Evolutionary conservation across 2,797 vertebrate species (phyloP).

Genomic region (Arremon aurantiirostris): DNA sequence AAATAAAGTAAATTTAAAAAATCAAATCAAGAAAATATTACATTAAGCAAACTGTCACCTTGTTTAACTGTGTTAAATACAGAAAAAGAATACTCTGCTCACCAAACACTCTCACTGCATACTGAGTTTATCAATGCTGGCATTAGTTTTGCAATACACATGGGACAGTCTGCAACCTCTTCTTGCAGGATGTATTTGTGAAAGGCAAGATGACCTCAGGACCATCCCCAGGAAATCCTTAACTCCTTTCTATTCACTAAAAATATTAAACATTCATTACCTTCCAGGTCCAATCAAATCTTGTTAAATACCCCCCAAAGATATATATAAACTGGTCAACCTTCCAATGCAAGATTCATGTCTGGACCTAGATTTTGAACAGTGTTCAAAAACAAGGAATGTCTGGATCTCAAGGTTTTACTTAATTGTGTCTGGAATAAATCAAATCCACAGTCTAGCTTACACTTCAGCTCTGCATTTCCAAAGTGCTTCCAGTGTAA

Average conservation of each 20-base stretch:
- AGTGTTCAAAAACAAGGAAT: neutral
- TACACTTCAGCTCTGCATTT: neutral
- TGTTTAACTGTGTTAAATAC: neutral
- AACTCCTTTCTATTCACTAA: neutral
- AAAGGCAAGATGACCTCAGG: neutral
- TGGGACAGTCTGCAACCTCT: neutral
- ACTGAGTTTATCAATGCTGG: neutral
- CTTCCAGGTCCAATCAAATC: neutral
- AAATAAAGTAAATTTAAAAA: neutral
- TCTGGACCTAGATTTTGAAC: neutral
- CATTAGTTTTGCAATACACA: neutral
- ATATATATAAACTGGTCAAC: neutral
- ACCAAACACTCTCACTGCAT: neutral
- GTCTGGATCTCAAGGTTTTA: neutral
- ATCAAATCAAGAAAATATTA: neutral
- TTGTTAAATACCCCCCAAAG: neutral
- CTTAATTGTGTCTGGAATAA: slow-evolving; percentile 15
- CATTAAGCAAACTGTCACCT: neutral
- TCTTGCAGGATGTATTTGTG: neutral
- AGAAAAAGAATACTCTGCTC: neutral
- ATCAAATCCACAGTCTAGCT: neutral
- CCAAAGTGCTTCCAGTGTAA: neutral
- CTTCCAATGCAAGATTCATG: neutral
- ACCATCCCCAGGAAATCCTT: neutral
- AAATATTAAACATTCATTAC: neutral